A percentile compares a stretch with the other conserved stretches of the same genome.
Conservation (phyloP, 2,113 vertebrate species). For the Tyto alba region DNA sequence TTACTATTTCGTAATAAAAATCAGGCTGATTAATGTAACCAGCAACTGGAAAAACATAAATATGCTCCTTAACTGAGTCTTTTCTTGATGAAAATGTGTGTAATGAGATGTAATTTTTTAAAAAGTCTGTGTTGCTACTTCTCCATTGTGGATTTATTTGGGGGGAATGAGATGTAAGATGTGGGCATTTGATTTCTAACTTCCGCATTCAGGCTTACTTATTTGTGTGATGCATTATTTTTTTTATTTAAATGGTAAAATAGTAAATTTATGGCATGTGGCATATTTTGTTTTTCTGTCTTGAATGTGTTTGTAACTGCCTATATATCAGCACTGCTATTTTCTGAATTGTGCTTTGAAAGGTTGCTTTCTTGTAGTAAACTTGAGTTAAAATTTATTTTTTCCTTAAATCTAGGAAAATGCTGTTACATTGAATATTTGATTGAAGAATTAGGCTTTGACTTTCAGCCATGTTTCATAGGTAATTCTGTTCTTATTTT, state of each 20-base stretch:
- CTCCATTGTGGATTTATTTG: background rate
- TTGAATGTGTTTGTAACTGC: background rate
- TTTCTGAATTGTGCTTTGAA: background rate
- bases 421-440: background rate
- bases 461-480: background rate
- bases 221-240: background rate
- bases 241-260: slow-evolving; percentile 7
- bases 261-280: background rate
- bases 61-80: background rate
- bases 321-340: background rate
- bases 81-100: background rate
- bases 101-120: slow-evolving; percentile 20
- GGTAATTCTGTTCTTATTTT: background rate
- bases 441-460: background rate
- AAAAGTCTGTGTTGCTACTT: background rate
- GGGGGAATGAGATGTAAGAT: background rate
- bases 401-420: background rate
- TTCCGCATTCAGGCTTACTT: background rate
- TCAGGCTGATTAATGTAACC: background rate
- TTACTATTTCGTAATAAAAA: background rate
- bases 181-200: background rate
- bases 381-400: background rate
- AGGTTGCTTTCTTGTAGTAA: background rate
- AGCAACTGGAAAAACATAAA: slow-evolving; percentile 6
- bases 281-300: background rate